Base-by-base conservation (phyloP, 2,797 vertebrate species). In the Astyanax mexicanus region DNA sequence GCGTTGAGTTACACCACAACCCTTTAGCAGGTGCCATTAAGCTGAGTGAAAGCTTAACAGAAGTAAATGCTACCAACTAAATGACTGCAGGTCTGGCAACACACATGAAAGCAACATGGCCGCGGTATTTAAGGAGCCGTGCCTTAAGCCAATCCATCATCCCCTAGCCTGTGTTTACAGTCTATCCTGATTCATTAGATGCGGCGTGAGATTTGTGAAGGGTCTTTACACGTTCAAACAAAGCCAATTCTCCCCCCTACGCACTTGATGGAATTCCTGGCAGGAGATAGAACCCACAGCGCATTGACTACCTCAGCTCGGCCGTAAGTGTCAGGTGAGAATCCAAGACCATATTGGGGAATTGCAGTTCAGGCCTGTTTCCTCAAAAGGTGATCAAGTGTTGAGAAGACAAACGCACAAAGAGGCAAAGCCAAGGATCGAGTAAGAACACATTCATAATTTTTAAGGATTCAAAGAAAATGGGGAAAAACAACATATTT, bases 341-440 rank as follows among this genome's bases (percentile, higher is more conserved):
- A 67, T 23, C 23, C 55, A 52, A 67, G 40, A 57, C 65, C 76
- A 74, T 71, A 74, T 60, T 69, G 35, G 35, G 54, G 38, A 9
- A 74, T 61, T 4, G 15, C 23, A 10, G 23, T 67, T 32, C 25
- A 8, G 19, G 38, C 17, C 55, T 7, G 52, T 38, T 64, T 75
- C 45, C 21, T 72, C 55, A 74, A 73, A 76, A 69, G 52, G 58
- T 7, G 23, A 57, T 70, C 2, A 2, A 17, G 29, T 19, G 58
- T 72, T 72, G 13, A 72, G 44, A 58, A 65, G 32, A 47, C n/a
- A n/a, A 42, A 60, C 21, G 2, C 29, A 37, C 29, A 15, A 49
- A 47, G 13, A 65, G 64, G 44, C 17, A 78, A 73, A 49, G 51
- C 67, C 32, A 67, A 9, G 19, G 61, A 49, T 3, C 55, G 44